Evolutionary conservation across 2,888 invertebrate genomes (phyloP), one percentile per base, ranked within the genome.

Genomic region (Meloe dianella): DNA sequence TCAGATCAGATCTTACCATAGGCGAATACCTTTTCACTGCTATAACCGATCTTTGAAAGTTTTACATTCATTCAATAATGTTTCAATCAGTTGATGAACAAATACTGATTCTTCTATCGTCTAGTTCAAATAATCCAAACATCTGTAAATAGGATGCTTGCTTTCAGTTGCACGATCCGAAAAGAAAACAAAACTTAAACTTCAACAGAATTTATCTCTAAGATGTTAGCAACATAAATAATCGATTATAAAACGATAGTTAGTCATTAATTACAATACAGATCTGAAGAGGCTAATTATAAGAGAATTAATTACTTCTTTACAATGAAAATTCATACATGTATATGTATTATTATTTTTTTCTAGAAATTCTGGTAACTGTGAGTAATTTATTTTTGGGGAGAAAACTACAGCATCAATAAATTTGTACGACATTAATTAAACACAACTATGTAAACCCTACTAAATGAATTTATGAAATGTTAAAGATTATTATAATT

Each of bases 301-400:
- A 54, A 54, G 14, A 27, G 54, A 54, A 54, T 54, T 54, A 27
- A 54, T 54, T 54, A 27, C 27, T 54, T 54, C 54, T 54, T 54
- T 54, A 12, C 24, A 54, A 10, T 12, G 12, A 8, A 54, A 54
- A 24, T 54, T 54, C 54, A 10, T n/a, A n/a, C n/a, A 54, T 54
- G 54, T 24, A 27, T 27, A 54, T 54, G 27, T 27, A 54, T 24
- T n/a, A n/a, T n/a, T n/a, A n/a, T n/a, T n/a, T n/a, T n/a, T n/a
- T n/a, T n/a, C 24, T n/a, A 54, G 27, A 27, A 24, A 10, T n/a
- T 54, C n/a, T 1, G 27, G 22, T 8, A 20, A 20, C 47, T 47
- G n/a, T n/a, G n/a, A 12, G 47, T 20, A 47, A 47, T 47, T 47
- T 47, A 10, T 47, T 47, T 47, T 20, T 27, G 20, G 41, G 4